Base-by-base conservation (phyloP, 2,113 vertebrate genomes). In the Rattus rattus region DNA sequence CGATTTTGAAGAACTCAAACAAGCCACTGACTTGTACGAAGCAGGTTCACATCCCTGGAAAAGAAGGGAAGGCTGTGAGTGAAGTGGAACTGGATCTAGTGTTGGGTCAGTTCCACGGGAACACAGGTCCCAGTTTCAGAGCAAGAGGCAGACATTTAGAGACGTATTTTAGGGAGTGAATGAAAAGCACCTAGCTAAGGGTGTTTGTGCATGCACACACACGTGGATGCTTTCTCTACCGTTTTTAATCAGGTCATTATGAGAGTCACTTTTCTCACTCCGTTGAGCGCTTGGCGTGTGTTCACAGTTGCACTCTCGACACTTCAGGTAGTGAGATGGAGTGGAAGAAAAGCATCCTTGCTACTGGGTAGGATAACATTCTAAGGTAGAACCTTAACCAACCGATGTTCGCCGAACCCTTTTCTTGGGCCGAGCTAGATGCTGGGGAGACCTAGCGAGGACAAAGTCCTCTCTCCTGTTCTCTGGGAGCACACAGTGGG, bases 321-420 rank as follows among this genome's bases (percentile, higher is more conserved):
- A 24, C 67, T 87, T 10, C 59, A 89, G 54, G 87, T 72, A 70
- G 87, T 95, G 75, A 95, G 14, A 86, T 95, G 83, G 76, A 69
- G 86, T n/a, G 24, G 5, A 30, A 28, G 92, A 63, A 5, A 16
- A n/a, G 33, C 4, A 28, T 49, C 54, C 52, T 96, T 36, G 1
- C 43, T 88, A 30, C 11, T 91, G 91, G 80, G 54, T 43, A 61
- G 84, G 70, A 63, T 20, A 73, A 75, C 65, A 26, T 61, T 52
- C 72, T 75, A 92, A 10, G 33, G 49, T 61, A 88, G 77, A 91
- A 73, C 67, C 33, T 86, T 85, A 77, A 47, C 47, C 75, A 94
- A 26, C 61, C 28, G 39, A 91, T 30, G 70, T 33, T 77, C 83
- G 52, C 79, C 17, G 88, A 94, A 33, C n/a, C 19, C 12, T 43